Conservation (phyloP, 2,113 vertebrate genomes). For the Ptyas mucosa region DNA sequence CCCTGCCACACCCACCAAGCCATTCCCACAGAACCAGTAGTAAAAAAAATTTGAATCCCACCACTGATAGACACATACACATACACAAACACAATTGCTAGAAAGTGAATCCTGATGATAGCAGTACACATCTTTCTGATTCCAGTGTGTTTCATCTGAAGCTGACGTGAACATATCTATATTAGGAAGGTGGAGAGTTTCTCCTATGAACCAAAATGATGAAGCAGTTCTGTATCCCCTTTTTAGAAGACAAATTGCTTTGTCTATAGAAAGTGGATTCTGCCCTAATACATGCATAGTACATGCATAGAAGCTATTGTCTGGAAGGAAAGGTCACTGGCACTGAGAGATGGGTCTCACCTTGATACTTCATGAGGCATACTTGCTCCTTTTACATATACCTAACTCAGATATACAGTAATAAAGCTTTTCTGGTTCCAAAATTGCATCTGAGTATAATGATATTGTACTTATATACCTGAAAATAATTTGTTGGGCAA, state of each 20-base stretch:
- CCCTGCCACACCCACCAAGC: too few relatives aligned
- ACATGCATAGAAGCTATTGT: not conserved
- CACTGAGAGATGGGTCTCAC: not conserved
- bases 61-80: too few relatives aligned
- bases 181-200: not conserved
- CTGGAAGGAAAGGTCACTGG: not conserved
- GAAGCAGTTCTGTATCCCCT: not conserved
- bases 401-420: not conserved
- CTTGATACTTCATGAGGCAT: not conserved
- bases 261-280: not conserved
- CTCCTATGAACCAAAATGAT: not conserved
- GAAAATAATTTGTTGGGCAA: not conserved
- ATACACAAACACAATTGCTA: too few relatives aligned
- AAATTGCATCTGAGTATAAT: not conserved
- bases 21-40: too few relatives aligned
- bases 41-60: too few relatives aligned
- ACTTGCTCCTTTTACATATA: not conserved
- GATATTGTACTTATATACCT: not conserved
- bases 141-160: not conserved
- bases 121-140: not conserved
- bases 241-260: not conserved
- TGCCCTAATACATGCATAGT: not conserved
- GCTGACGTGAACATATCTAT: not conserved
- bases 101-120: not conserved
- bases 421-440: not conserved